Conservation (phyloP, 2,888 invertebrate genomes). For the Nemotelus nigrinus region DNA sequence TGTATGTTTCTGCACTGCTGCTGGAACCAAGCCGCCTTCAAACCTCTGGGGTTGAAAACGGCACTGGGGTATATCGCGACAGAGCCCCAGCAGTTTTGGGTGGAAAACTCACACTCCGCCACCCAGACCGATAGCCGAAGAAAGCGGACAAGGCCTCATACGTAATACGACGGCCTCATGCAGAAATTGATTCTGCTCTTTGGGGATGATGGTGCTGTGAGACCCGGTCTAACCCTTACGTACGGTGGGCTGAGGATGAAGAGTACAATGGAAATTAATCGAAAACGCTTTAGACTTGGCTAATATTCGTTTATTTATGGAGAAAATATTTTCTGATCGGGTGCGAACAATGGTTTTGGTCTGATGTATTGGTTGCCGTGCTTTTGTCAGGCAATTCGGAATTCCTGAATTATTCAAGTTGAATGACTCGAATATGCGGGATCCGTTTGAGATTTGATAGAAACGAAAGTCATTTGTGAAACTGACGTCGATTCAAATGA, state of each 20-base stretch:
- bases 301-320: slow-evolving; percentile 32
- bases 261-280: slow-evolving; percentile 49
- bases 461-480: too few species aligned
- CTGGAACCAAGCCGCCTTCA: not conserved
- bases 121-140: too few species aligned
- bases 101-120: not conserved
- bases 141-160: too few species aligned
- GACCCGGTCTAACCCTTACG: slow-evolving; percentile 27
- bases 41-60: slow-evolving; percentile 22
- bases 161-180: too few species aligned
- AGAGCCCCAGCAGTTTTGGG: slow-evolving; percentile 1
- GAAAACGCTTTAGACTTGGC: slow-evolving; percentile 37
- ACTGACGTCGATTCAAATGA: too few species aligned
- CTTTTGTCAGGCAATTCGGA: not conserved
- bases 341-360: not conserved
- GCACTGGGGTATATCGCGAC: slow-evolving; percentile 16
- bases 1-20: slow-evolving; percentile 17
- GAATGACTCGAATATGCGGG: too few species aligned
- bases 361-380: not conserved
- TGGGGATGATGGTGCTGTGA: not conserved
- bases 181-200: too few species aligned
- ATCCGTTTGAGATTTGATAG: too few species aligned
- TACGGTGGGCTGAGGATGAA: slow-evolving; percentile 28
- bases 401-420: not conserved
- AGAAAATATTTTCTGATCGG: slow-evolving; percentile 11